Percentiles rank a stretch among this genome's conserved stretches.
Conservation (phyloP, 2,113 vertebrate genomes). For the Camelus dromedarius region DNA sequence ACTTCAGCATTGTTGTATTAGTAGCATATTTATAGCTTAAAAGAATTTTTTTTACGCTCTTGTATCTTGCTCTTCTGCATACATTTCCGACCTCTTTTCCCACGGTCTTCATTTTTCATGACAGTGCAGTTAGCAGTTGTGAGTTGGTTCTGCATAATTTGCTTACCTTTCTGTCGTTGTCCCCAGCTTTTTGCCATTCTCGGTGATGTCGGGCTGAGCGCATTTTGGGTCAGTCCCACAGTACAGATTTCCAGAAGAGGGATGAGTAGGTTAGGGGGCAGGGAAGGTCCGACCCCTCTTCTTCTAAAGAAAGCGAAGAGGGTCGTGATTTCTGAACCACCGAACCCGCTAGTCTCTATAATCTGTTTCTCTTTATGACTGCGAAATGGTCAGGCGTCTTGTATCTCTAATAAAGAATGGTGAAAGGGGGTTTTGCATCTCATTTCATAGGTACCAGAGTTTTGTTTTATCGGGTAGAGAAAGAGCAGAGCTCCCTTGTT, state of each 20-base stretch:
- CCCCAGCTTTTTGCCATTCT: background rate
- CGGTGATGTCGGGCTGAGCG: background rate
- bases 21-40: background rate
- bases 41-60: no score
- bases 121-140: background rate
- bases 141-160: background rate
- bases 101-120: background rate
- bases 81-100: background rate
- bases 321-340: background rate
- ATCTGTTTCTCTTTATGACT: background rate
- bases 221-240: background rate
- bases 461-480: background rate
- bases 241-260: background rate
- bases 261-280: no score
- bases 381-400: no score
- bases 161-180: background rate
- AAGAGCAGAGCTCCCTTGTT: background rate
- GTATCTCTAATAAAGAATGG: background rate
- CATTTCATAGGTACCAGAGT: background rate
- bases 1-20: background rate
- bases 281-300: background rate
- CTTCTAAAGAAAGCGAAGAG: background rate
- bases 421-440: background rate
- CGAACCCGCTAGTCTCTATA: fast-evolving
- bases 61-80: background rate